A percentile compares a stretch with the other conserved stretches of the same genome.
Conservation (phyloP, 1,140 invertebrate species). For the Aphelenchoides fujianensis region DNA sequence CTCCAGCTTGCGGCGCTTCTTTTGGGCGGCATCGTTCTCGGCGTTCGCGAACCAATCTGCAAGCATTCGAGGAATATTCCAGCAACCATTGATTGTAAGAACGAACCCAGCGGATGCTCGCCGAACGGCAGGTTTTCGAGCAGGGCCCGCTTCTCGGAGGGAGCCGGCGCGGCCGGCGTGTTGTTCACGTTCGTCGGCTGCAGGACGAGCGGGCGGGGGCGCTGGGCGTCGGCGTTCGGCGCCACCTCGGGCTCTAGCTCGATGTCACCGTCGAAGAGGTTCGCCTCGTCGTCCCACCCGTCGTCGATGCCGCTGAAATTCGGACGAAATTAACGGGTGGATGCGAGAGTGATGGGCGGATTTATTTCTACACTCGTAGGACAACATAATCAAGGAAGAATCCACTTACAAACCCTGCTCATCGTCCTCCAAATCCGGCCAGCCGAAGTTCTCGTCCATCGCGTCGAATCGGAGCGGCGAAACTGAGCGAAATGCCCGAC, state of each 20-base stretch:
- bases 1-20: neutral
- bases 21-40: neutral
- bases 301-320: no score
- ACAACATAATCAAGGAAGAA: no score
- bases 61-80: neutral
- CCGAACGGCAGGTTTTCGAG: slow-evolving; percentile 2
- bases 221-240: no score
- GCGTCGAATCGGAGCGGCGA: no score
- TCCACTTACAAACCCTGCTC: neutral
- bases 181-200: neutral
- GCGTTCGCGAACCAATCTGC: slow-evolving; percentile 14
- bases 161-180: neutral
- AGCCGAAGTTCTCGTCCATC: neutral
- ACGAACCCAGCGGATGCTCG: neutral
- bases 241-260: neutral
- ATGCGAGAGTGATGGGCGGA: no score
- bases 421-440: neutral
- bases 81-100: no score
- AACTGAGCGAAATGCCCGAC: no score
- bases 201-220: no score
- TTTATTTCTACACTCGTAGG: no score
- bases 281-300: neutral
- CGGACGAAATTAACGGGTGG: no score
- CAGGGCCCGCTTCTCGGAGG: neutral
- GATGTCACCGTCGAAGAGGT: neutral